Conservation (phyloP, 2,113 vertebrate species). For the Tetrax tetrax region DNA sequence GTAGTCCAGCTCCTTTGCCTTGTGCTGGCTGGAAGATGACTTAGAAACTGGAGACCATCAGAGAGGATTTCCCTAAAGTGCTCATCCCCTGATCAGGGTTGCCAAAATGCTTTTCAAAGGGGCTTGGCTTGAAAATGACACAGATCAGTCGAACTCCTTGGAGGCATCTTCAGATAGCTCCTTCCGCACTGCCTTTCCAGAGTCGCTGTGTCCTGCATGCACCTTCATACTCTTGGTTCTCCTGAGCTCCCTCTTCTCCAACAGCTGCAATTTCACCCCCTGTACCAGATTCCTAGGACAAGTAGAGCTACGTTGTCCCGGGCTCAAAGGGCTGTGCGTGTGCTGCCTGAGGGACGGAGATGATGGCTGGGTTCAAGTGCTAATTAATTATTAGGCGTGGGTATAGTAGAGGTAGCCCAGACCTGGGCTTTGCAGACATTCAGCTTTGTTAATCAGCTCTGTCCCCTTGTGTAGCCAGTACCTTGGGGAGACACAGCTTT, state of each 20-base stretch:
- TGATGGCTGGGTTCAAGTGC: background rate
- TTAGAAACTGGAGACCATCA: background rate
- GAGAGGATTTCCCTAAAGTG: background rate
- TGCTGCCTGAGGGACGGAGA: background rate
- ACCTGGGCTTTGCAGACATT: background rate
- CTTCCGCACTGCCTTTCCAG: background rate
- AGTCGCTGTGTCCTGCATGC: background rate
- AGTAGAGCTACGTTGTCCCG: accelerated
- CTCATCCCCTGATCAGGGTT: background rate
- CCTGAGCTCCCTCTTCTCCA: background rate
- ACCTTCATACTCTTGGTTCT: background rate
- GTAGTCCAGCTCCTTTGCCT: background rate
- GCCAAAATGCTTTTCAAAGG: background rate
- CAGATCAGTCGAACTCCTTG: background rate
- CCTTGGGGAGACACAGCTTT: background rate
- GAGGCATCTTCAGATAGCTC: background rate
- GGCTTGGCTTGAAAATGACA: background rate
- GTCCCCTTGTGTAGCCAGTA: background rate
- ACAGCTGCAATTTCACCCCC: background rate
- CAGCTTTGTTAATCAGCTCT: background rate
- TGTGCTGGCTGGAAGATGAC: background rate
- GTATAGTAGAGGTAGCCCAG: background rate
- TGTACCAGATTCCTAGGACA: background rate
- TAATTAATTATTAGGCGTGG: background rate
- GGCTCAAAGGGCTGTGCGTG: background rate